Base-by-base conservation (phyloP, 2,113 vertebrate species). In the Corvus cornix region DNA sequence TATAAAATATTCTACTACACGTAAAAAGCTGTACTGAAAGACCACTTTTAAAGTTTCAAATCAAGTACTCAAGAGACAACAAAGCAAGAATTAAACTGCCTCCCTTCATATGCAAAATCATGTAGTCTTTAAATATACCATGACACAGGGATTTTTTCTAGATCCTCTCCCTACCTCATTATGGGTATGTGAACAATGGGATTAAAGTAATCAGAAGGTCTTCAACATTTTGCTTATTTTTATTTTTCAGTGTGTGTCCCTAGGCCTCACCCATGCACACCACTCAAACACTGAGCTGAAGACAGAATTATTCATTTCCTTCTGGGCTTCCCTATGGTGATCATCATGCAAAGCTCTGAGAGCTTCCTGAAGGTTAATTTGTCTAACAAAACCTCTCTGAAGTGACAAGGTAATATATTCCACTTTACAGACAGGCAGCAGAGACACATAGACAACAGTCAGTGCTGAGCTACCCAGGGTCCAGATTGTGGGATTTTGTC, bases 291-390 rank as follows among this genome's bases (percentile, higher is more conserved):
- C 26, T 68, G 31, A 84, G 26, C 30, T 80, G 41, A 81, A 88
- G 60, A 64, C 39, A 80, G 72, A 85, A 88, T 91, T 91, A 87
- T 86, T 88, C 22, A 60, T 95, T 80, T 84, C 69, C n/a, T 86
- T 81, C 67, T 39, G 44, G 48, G 31, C 33, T 94, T 93, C 52
- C 73, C 73, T 86, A 41, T 60, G 64, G 80, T 52, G 52, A n/a
- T 92, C 31, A 78, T 93, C 60, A 86, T 2, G 7, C 18, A 66
- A 68, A 91, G 30, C 68, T 92, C 62, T 73, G 31, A 76, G 79
- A 86, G 68, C 31, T 68, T 96, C 52, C 9, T 55, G 69, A 80
- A 90, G 31, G 49, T 88, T 87, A 81, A 93, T 94, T 86, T 93
- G 49, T 93, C 68, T 63, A 83, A 83, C 22, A 92, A 93, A 85